phyloP scores from a whole-genome alignment of 1,140 invertebrate genomes.

The Latrodectus geometricus region DNA sequence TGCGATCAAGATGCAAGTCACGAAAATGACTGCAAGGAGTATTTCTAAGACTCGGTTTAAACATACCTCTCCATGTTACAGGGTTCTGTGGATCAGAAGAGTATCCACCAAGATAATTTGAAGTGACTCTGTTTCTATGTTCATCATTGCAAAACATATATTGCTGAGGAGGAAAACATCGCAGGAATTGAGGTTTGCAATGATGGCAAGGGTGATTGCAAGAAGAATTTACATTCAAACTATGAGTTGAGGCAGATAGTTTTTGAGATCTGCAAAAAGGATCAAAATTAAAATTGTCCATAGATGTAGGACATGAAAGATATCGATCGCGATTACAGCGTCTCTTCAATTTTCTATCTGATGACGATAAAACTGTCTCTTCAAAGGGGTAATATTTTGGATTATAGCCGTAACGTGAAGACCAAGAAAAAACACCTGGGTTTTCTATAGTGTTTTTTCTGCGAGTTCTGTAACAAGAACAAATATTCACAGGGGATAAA shows the following conservation, averaged over 20 bases:
- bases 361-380: background rate
- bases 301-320: slow-evolving; percentile 11
- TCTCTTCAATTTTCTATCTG: background rate
- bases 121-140: background rate
- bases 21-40: too few relatives aligned
- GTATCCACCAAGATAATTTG: background rate
- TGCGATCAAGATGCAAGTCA: too few relatives aligned
- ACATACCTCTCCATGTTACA: too few relatives aligned
- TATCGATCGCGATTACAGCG: slow-evolving; percentile 8
- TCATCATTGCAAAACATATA: background rate
- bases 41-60: too few relatives aligned
- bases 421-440: background rate
- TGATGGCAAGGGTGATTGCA: background rate
- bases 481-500: background rate
- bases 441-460: background rate
- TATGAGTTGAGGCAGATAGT: background rate
- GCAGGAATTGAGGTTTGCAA: background rate
- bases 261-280: background rate
- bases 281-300: background rate
- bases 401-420: background rate
- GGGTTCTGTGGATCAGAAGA: background rate
- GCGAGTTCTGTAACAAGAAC: background rate
- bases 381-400: background rate
- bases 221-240: background rate
- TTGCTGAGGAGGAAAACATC: background rate